phyloP scores from a whole-genome alignment of 2,888 invertebrate genomes.

The Hypomecis atomaria region DNA sequence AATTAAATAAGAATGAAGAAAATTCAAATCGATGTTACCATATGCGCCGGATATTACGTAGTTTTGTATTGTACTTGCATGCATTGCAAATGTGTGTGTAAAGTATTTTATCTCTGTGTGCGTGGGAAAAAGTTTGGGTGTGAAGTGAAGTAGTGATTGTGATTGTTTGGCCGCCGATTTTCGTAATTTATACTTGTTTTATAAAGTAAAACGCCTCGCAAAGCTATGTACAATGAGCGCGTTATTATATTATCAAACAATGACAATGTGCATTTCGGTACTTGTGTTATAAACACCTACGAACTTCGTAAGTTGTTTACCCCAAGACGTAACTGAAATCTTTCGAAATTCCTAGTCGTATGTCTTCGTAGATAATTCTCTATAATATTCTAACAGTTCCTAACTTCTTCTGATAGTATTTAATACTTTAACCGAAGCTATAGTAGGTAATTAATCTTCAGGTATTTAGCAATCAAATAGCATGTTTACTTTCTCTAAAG shows the following conservation, averaged over 20 bases:
- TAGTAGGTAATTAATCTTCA: neutral
- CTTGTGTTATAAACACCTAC: neutral
- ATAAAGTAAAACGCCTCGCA: neutral
- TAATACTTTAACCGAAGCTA: neutral
- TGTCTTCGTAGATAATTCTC: no score
- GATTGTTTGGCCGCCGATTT: slow-evolving; percentile 10
- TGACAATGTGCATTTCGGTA: neutral
- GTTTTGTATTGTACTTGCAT: no score
- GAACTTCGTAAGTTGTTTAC: slow-evolving; percentile 7
- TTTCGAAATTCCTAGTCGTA: slow-evolving; percentile 3
- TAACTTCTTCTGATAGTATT: no score
- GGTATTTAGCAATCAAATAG: neutral
- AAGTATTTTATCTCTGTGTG: neutral
- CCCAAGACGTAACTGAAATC: slow-evolving; percentile 11
- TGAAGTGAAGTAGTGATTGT: neutral
- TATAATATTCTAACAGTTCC: no score
- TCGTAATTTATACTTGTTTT: neutral
- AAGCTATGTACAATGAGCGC: neutral
- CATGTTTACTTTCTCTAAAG: slow-evolving; percentile 22
- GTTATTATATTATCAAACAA: neutral
- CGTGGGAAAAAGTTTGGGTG: slow-evolving; percentile 15
- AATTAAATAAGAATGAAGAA: no score
- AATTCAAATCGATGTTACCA: no score
- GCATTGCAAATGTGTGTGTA: slow-evolving; percentile 5
- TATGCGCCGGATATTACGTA: no score